Evolutionary conservation across 2,113 vertebrate species (phyloP).

Genomic region (Rattus norvegicus): GRCr8 NC_086020.1:42793501-42794000

Average conservation of each 20-base stretch:
- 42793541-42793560: background rate
- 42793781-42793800: background rate
- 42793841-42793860: background rate
- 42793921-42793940: background rate
- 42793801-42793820: background rate
- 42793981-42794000: background rate
- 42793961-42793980: background rate
- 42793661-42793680: background rate
- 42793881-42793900: background rate
- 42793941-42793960: background rate
- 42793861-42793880: background rate
- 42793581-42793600: background rate
- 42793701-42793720: background rate
- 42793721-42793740: background rate
- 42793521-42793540: background rate
- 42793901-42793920: background rate
- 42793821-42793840: background rate
- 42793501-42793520: conserved; percentile 5
- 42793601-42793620: background rate
- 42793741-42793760: background rate
- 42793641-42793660: background rate
- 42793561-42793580: background rate
- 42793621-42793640: background rate
- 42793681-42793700: background rate
- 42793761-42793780: background rate